Conservation (phyloP, 2,888 invertebrate genomes). For the Latrodectus elegans region DNA sequence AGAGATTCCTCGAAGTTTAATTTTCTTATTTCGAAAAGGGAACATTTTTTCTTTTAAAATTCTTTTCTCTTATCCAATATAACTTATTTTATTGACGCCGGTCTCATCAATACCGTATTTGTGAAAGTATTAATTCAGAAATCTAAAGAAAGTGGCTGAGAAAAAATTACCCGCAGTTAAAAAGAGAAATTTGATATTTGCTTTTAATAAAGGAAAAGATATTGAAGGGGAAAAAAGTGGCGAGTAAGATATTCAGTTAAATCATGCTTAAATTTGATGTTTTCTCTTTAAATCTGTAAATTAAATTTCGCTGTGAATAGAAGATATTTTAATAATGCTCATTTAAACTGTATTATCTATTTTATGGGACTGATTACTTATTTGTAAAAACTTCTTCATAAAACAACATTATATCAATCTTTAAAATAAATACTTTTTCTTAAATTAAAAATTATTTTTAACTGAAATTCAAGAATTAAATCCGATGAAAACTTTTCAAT, state of each 20-base stretch:
- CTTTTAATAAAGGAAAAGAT: conserved; percentile 27
- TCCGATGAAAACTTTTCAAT: no score
- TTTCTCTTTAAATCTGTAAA: no score
- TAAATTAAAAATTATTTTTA: no score
- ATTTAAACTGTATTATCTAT: no score
- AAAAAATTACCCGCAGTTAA: conserved; percentile 1
- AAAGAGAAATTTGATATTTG: conserved; percentile 34
- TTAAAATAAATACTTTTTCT: no score
- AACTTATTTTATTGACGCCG: conserved; percentile 19
- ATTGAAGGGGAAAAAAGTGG: conserved; percentile 4
- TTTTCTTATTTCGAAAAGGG: conserved; percentile 55
- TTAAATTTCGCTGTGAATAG: no score
- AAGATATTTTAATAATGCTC: no score
- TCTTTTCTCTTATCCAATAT: conserved; percentile 23
- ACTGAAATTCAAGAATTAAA: no score
- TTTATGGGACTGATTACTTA: no score
- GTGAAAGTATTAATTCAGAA: conserved; percentile 42
- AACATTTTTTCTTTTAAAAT: conserved; percentile 21
- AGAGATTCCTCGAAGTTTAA: conserved; percentile 58
- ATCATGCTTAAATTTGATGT: no score
- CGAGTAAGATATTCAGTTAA: neutral
- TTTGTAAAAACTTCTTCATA: no score
- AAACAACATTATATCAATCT: no score
- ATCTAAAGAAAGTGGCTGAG: neutral
- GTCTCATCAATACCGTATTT: conserved; percentile 43